Percentiles rank a stretch among this genome's conserved stretches.
These are phyloP conservation scores for Polydesmus complanatus DNA, from an alignment of 2,888 invertebrate species.

Conservation along the genomic window DNA sequence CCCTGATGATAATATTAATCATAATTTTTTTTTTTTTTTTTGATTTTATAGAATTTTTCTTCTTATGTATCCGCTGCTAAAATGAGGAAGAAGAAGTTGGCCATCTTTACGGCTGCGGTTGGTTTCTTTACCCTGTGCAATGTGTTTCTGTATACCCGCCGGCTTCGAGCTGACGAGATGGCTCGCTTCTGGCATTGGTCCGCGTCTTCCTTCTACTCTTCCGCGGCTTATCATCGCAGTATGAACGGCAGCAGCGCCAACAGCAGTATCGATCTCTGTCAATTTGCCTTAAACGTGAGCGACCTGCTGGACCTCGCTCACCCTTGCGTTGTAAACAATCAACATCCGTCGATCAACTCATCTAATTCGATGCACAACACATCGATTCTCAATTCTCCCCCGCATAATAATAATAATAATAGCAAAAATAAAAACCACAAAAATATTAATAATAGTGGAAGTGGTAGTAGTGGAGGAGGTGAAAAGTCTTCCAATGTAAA, in stretches of 20 bases:
- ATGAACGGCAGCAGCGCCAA: background rate
- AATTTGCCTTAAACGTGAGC: background rate
- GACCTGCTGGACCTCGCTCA: no score
- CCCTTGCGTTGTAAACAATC: background rate
- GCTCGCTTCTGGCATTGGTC: constrained; percentile 12
- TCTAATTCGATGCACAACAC: background rate
- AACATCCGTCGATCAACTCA: background rate
- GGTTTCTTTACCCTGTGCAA: constrained; percentile 36
- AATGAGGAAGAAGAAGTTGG: constrained; percentile 16
- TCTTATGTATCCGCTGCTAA: no score
- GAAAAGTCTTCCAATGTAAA: background rate
- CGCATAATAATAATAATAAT: background rate
- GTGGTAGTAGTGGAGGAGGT: no score
- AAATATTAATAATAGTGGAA: no score
- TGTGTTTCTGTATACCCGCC: constrained; percentile 35
- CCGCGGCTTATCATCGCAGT: background rate
- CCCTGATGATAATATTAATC: no score
- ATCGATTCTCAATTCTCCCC: no score
- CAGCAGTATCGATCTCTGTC: background rate
- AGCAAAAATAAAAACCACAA: no score
- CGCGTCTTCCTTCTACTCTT: background rate
- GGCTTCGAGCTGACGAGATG: constrained; percentile 11
- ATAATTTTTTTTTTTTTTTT: no score
- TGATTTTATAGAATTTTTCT: no score
- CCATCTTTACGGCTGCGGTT: constrained; percentile 17